phyloP scores from a whole-genome alignment of 2,888 invertebrate genomes.

The Penaeus monodon region DNA sequence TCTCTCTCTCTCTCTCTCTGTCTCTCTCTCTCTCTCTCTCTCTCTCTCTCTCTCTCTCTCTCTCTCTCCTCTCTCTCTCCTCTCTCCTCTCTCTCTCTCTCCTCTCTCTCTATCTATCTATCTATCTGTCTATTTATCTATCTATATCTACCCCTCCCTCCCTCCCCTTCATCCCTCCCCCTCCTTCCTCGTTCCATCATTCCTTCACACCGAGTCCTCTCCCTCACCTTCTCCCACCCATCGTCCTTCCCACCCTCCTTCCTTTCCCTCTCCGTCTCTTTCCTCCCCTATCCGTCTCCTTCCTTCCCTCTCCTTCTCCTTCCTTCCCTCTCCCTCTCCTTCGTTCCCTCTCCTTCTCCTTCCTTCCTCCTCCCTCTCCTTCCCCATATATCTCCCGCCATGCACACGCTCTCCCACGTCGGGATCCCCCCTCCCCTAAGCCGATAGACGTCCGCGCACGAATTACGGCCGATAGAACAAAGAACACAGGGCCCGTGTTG shows the following conservation, averaged over 20 bases:
- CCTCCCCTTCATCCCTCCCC: too few relatives aligned
- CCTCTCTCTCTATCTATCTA: not conserved
- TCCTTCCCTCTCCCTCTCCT: conserved; percentile 22
- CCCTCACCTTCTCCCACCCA: not conserved
- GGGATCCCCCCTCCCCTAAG: not conserved
- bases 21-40: not conserved
- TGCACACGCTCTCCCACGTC: not conserved
- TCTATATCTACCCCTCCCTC: too few relatives aligned
- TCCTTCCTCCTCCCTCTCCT: not conserved
- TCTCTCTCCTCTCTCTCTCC: not conserved
- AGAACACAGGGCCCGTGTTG: too few relatives aligned
- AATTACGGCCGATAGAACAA: too few relatives aligned
- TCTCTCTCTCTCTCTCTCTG: not conserved
- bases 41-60: not conserved
- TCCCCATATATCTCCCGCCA: not conserved
- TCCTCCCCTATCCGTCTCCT: not conserved
- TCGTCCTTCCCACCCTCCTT: not conserved
- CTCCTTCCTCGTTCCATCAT: not conserved
- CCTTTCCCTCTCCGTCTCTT: not conserved
- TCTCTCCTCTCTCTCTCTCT: not conserved
- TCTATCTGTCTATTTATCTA: too few relatives aligned
- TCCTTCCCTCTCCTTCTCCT: not conserved
- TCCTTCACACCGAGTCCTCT: too few relatives aligned
- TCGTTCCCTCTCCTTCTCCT: conserved; percentile 23
- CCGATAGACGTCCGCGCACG: too few relatives aligned